These are phyloP conservation scores for Galleria mellonella DNA, from an alignment of 1,140 invertebrate genomes.

Conservation along the genomic window DNA sequence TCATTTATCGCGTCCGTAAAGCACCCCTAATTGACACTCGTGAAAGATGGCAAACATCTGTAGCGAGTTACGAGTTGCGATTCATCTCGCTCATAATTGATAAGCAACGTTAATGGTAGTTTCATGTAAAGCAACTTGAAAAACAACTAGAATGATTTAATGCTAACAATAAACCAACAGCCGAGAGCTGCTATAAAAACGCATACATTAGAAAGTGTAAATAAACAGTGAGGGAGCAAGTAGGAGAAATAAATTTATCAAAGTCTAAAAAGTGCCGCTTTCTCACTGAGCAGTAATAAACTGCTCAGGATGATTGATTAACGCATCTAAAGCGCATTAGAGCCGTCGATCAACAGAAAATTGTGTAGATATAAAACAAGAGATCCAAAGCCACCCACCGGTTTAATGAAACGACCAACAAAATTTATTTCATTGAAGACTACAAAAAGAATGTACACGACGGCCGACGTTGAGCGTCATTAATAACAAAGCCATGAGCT, in stretches of 20 bases:
- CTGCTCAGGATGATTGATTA: slow-evolving; percentile 57
- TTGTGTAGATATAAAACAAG: slow-evolving; percentile 48
- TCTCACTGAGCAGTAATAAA: slow-evolving; percentile 46
- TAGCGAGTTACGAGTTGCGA: too few species aligned
- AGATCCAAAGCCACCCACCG: slow-evolving; percentile 37
- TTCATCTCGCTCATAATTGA: too few species aligned
- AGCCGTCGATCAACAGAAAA: slow-evolving; percentile 57
- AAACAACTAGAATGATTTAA: slow-evolving; percentile 1
- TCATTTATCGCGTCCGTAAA: slow-evolving; percentile 21
- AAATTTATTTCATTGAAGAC: slow-evolving; percentile 61
- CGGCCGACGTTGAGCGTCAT: slow-evolving; percentile 38
- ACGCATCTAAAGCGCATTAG: slow-evolving; percentile 58
- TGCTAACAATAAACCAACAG: neutral
- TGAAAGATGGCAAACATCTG: neutral
- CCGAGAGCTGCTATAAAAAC: neutral
- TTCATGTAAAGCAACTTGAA: too few species aligned
- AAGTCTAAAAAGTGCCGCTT: slow-evolving; percentile 27
- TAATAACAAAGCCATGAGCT: slow-evolving; percentile 69
- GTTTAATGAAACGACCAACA: slow-evolving; percentile 40
- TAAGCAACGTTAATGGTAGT: too few species aligned
- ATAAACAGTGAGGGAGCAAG: slow-evolving; percentile 1
- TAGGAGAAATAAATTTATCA: slow-evolving; percentile 21
- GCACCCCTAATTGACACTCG: slow-evolving; percentile 3
- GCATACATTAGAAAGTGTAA: slow-evolving; percentile 1
- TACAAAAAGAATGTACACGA: slow-evolving; percentile 42